Conservation (phyloP, 2,113 vertebrate genomes). For the Callithrix jacchus region DNA sequence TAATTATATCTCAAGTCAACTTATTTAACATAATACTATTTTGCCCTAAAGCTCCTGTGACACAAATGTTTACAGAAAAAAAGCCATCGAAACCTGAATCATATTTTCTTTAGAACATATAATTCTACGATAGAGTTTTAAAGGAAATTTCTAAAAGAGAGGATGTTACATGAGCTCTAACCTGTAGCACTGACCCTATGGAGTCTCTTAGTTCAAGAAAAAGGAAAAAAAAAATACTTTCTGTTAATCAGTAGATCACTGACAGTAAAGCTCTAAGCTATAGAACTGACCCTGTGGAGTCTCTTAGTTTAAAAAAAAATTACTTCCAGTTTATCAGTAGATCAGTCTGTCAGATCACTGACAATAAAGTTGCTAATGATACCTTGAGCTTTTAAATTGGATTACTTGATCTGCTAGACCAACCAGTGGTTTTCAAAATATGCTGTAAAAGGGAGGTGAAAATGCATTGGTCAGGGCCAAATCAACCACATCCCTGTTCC, state of each 20-base stretch:
- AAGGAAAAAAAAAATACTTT: background rate
- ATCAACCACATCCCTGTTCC: background rate
- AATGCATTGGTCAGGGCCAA: background rate
- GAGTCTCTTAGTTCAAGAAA: background rate
- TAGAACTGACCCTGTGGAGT: background rate
- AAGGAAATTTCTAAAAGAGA: constrained; percentile 40
- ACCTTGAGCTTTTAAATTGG: background rate
- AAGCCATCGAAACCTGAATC: constrained; percentile 50
- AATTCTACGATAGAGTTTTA: constrained; percentile 18
- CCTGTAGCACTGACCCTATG: background rate
- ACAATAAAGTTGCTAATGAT: background rate
- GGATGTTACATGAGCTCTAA: background rate
- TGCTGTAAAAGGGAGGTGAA: background rate
- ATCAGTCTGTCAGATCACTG: background rate
- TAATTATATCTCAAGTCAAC: constrained; percentile 47
- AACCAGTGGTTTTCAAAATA: background rate
- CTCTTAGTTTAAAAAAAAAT: constrained; percentile 30
- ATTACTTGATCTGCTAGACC: background rate
- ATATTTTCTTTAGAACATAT: constrained; percentile 35
- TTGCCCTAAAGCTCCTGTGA: constrained; percentile 45
- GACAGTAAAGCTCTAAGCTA: background rate
- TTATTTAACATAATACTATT: constrained; percentile 62
- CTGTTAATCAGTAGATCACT: background rate
- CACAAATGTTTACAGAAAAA: constrained; percentile 60
- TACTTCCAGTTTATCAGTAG: background rate